These are phyloP conservation scores for Podarcis cretensis DNA, from an alignment of 2,113 vertebrate species.

Conservation along the genomic window DNA sequence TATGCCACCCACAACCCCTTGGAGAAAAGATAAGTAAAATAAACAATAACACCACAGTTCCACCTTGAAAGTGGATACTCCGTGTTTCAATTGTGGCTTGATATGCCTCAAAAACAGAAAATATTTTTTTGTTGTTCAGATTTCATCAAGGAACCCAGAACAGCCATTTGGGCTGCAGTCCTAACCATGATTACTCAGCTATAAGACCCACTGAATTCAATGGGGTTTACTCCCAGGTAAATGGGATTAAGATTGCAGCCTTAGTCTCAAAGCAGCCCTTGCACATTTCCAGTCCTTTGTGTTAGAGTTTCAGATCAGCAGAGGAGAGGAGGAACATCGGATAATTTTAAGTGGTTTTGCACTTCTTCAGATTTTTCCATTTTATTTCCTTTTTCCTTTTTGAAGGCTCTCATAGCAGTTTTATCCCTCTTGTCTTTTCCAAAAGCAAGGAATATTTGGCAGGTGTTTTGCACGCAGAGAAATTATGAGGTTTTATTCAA, in stretches of 20 bases:
- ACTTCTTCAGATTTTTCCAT: slow-evolving; percentile 25
- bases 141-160: too few relatives aligned
- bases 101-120: background rate
- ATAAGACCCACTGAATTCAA: too few relatives aligned
- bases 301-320: background rate
- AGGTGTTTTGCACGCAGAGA: background rate
- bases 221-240: too few relatives aligned
- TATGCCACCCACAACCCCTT: too few relatives aligned
- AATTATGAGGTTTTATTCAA: slow-evolving; percentile 39
- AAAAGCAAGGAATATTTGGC: background rate
- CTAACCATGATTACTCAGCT: too few relatives aligned
- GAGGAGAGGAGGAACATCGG: background rate
- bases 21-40: too few relatives aligned
- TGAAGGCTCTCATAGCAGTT: background rate
- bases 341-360: slow-evolving; percentile 10
- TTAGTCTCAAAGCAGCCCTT: background rate
- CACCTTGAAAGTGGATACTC: background rate
- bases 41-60: background rate
- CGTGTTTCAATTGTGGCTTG: background rate
- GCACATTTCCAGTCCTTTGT: background rate
- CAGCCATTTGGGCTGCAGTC: too few relatives aligned
- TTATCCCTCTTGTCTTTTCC: background rate
- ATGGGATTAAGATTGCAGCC: too few relatives aligned
- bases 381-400: background rate
- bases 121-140: too few relatives aligned